These are phyloP conservation scores for Bombus turneri DNA, from an alignment of 1,140 invertebrate genomes.

Conservation along the genomic window DNA sequence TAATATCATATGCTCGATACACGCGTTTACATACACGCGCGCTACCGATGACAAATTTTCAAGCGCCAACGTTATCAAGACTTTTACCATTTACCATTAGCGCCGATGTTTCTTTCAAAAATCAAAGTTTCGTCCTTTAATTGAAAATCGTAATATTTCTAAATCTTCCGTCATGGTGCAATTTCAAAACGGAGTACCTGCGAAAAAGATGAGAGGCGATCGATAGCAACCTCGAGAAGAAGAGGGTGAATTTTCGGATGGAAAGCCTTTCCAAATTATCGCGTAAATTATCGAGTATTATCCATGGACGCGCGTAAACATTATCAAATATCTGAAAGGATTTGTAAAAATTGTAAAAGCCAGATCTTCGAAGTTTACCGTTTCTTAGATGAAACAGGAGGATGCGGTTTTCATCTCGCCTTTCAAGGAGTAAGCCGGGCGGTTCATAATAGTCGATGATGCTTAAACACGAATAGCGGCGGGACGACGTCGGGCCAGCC, in stretches of 20 bases:
- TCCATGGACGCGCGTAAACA: not conserved
- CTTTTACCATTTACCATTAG: not conserved
- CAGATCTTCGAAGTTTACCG: not conserved
- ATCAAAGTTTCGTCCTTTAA: not conserved
- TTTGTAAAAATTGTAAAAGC: not conserved
- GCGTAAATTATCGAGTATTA: no score
- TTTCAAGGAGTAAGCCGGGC: not conserved
- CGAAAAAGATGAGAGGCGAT: no score
- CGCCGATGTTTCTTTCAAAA: not conserved
- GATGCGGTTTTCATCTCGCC: conserved; percentile 9
- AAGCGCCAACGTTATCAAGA: not conserved
- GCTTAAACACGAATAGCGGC: conserved; percentile 44
- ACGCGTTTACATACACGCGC: no score
- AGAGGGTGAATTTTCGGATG: no score
- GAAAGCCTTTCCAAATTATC: no score
- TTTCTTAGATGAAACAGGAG: not conserved
- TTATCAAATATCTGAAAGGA: not conserved
- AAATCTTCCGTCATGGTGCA: not conserved
- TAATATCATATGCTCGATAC: not conserved
- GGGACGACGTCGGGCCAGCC: conserved; percentile 13
- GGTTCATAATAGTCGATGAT: conserved; percentile 22
- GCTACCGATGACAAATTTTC: no score
- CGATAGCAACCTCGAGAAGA: no score
- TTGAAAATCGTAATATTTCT: not conserved
- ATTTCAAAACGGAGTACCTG: not conserved